phyloP scores from a whole-genome alignment of 2,888 invertebrate genomes.

The Bursaphelenchus okinawaensis region DNA sequence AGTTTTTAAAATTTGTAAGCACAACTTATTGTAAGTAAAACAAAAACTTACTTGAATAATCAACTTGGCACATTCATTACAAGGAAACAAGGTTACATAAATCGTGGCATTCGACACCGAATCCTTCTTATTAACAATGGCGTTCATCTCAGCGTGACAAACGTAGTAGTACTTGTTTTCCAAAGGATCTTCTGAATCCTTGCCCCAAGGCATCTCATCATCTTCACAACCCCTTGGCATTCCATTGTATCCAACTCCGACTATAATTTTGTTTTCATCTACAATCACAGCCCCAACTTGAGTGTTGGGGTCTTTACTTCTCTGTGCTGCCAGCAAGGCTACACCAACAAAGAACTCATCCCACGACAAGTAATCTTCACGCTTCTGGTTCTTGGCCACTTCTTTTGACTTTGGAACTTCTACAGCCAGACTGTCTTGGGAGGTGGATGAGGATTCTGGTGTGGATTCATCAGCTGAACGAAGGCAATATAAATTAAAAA shows the following conservation, averaged over 20 bases:
- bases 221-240: constrained; percentile 86
- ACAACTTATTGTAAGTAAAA: not conserved
- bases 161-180: constrained; percentile 83
- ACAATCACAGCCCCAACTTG: constrained; percentile 90
- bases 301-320: constrained; percentile 86
- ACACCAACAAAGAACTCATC: constrained; percentile 91
- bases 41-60: not conserved
- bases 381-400: constrained; percentile 60
- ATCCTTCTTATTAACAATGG: constrained; percentile 82
- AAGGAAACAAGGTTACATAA: constrained; percentile 86
- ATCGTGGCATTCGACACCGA: constrained; percentile 73
- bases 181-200: constrained; percentile 59
- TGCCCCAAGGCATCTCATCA: constrained; percentile 82
- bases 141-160: constrained; percentile 96
- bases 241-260: constrained; percentile 93
- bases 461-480: too few relatives aligned
- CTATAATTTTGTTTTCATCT: constrained; percentile 75
- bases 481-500: too few relatives aligned
- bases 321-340: constrained; percentile 79
- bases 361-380: constrained; percentile 73
- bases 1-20: not conserved
- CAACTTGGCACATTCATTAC: constrained; percentile 74
- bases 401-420: not conserved
- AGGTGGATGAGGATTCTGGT: not conserved
- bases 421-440: not conserved